Evolutionary conservation across 2,113 vertebrate species (phyloP).

Genomic region (Gnathonemus longibarbis): DNA sequence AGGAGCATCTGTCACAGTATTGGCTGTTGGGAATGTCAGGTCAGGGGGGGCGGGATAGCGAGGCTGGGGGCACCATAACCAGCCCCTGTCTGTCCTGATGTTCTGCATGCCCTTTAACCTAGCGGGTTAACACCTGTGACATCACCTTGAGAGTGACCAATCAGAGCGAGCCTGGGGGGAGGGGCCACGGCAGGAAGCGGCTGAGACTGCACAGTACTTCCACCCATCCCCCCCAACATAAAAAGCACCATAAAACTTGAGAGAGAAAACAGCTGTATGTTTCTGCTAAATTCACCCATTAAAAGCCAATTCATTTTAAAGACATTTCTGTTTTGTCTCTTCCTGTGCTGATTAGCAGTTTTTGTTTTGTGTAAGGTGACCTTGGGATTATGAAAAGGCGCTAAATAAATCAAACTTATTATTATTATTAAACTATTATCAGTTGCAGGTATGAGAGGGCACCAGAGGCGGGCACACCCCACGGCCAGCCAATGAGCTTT

Average conservation of each 20-base stretch:
- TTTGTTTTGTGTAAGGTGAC: too few species aligned
- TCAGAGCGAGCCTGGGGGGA: neutral
- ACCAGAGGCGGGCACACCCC: neutral
- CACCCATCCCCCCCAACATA: neutral
- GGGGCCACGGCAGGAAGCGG: neutral
- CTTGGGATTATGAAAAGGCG: too few species aligned
- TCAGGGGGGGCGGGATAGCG: too few species aligned
- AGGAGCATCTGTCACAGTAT: neutral
- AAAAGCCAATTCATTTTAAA: neutral
- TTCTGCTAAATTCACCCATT: neutral
- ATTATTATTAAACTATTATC: too few species aligned
- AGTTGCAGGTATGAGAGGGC: neutral
- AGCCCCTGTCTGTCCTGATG: neutral
- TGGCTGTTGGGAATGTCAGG: neutral
- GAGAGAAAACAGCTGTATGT: neutral
- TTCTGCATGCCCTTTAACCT: neutral
- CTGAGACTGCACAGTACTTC: neutral
- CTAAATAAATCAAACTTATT: too few species aligned
- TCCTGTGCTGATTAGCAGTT: too few species aligned
- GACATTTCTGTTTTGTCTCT: too few species aligned
- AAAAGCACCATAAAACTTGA: neutral
- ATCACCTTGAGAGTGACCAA: neutral
- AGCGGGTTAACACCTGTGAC: neutral
- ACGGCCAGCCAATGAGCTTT: neutral
- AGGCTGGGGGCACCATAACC: neutral